Base-by-base conservation (phyloP, 2,888 invertebrate genomes). In the Campoletis raptor region DNA sequence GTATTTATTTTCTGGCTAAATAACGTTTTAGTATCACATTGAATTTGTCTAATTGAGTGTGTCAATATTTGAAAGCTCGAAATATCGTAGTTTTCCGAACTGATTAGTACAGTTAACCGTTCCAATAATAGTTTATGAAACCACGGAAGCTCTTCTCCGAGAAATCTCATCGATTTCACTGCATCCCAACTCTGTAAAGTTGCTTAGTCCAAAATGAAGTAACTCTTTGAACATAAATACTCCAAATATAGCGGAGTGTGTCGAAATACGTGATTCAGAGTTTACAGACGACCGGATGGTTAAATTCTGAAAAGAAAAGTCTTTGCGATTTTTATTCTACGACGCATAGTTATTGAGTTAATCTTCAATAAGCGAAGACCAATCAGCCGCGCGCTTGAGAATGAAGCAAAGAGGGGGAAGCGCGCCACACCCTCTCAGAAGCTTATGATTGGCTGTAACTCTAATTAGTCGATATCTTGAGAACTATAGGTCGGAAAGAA, bases 221-320 rank as follows among this genome's bases (percentile, higher is more conserved):
- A 70, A 57, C 64, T 77, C 61, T 8, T 18, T 37, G 67, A 45
- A 66, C 36, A 72, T 30, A 45, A 48, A 18, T 30, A 48, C 7
- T 61, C 30, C 0, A 12, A 30, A 0, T 61, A 30, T 15, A 61
- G n/a, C 15, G 4, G 30, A 61, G 30, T 15, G 21, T 54, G 3
- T 61, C 12, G 24, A 61, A 61, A 30, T 30, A 12, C 6, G 1
- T 30, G 9, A 15, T 21, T 30, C 24, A 3, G 0, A 61, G 6
- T 12, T 4, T 24, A 5, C 57, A 30, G 24, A 2, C 12, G 30
- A 24, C 12, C 6, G 12, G 30, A 24, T 61, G 1, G 0, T 12
- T 24, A 30, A 61, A 61, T 30, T 61, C 57, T 24, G 57, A 61
- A 30, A 57, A 57, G 57, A 57, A 57, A 61, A 61, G 57, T 61